Evolutionary conservation across 2,888 invertebrate genomes (phyloP), one percentile per base, ranked within the genome.

Genomic region (Meiosimyza decipiens): DNA sequence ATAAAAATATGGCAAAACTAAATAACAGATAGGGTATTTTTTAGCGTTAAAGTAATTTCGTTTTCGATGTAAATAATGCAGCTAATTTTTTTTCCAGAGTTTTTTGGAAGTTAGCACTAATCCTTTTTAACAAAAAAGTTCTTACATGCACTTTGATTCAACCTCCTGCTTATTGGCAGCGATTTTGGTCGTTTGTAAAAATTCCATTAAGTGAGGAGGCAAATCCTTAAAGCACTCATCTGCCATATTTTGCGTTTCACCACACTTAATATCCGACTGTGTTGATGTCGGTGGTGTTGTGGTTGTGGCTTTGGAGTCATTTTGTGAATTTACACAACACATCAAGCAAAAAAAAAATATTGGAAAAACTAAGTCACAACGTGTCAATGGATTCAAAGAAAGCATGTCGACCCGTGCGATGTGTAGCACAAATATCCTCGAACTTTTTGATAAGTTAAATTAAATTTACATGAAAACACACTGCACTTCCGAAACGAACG

Each of bases 131-230:
- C 9, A 40, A 40, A 2, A 6, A 40, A 40, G 40, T 22, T 75
- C 86, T 82, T 84, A 87, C 86, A 79, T 84, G 86, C 86, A 87
- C 79, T 87, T 87, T 18, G 82, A 80, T 51, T 73, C 74, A 55
- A 87, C 85, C 72, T 87, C 87, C 71, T 81, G 75, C 69, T 84
- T 82, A 73, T 83, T 85, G 33, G 83, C 81, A 67, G 83, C 86
- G 50, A 84, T 81, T 78, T 85, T 86, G 3, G 84, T 83, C 66
- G 82, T 83, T 70, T 82, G 81, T 55, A 87, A 65, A 60, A 85
- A 85, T 72, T 86, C 84, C 81, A 84, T 83, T 70, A 87, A 73
- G 74, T 85, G 84, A 6, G 85, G 82, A 4, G 86, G 84, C 52
- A 87, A 73, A 77, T 87, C 83, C 77, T 83, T 83, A 71, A 87